Percentiles rank a stretch among this genome's conserved stretches.
These are phyloP conservation scores for Rotaria sp. DNA, from an alignment of 2,888 invertebrate species.

Conservation along the genomic window DNA sequence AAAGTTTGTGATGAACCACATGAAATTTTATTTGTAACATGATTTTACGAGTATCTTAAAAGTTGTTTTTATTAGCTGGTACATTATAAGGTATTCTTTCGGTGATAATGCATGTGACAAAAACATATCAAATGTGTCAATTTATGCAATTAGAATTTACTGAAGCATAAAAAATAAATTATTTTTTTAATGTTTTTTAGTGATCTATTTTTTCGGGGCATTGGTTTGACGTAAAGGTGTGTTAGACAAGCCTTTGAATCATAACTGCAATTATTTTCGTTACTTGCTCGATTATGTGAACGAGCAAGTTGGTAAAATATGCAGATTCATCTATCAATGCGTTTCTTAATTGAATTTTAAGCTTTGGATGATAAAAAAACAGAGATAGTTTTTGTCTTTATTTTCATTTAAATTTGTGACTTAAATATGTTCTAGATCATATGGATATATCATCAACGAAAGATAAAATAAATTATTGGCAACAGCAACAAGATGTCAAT, in stretches of 20 bases:
- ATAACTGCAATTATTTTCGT: too few species aligned
- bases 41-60: constrained; percentile 72
- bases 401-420: background rate
- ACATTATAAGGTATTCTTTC: constrained; percentile 91
- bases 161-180: constrained; percentile 58
- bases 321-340: background rate
- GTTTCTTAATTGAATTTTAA: background rate
- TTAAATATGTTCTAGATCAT: background rate
- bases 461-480: background rate
- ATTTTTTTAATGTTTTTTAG: too few species aligned
- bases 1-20: constrained; percentile 60
- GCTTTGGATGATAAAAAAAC: background rate
- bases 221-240: too few species aligned
- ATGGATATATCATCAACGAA: background rate
- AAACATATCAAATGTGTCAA: constrained; percentile 63
- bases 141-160: constrained; percentile 74
- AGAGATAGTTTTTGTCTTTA: too few species aligned
- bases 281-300: background rate
- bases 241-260: too few species aligned
- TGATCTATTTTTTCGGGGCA: background rate
- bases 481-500: background rate
- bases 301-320: background rate
- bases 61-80: constrained; percentile 83
- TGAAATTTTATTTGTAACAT: constrained; percentile 70
- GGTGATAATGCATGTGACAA: constrained; percentile 76